Conservation (phyloP, 2,113 vertebrate genomes). For the Myotis brandtii region DNA sequence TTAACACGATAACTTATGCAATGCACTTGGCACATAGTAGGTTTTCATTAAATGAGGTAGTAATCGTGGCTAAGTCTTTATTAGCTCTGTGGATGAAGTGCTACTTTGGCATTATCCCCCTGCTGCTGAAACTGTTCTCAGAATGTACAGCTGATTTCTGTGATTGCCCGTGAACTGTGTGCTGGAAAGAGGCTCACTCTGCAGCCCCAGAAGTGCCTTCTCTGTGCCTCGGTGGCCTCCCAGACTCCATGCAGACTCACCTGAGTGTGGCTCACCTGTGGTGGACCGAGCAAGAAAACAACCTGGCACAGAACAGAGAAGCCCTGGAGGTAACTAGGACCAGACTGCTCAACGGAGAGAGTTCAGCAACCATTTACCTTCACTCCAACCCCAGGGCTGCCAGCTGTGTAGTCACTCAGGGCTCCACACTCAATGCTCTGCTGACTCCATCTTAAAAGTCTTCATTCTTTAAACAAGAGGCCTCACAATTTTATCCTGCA, state of each 20-base stretch:
- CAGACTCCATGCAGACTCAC: neutral
- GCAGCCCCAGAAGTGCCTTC: neutral
- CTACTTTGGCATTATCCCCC: neutral
- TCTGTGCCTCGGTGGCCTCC: neutral
- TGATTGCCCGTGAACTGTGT: neutral
- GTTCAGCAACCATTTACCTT: neutral
- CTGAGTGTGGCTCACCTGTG: neutral
- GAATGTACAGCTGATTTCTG: neutral
- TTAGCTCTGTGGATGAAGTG: neutral
- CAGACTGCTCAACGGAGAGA: accelerated
- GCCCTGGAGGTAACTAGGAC: too few relatives aligned
- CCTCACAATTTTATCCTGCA: neutral
- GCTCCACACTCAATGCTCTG: neutral
- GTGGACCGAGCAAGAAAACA: neutral
- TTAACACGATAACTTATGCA: neutral
- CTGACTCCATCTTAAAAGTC: neutral
- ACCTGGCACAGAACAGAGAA: too few relatives aligned
- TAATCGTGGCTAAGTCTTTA: neutral
- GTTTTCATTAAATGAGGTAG: neutral
- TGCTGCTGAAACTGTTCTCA: neutral
- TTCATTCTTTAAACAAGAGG: neutral
- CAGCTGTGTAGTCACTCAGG: accelerated
- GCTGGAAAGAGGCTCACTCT: neutral
- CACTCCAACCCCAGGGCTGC: neutral
- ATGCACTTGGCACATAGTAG: neutral